A percentile compares a stretch with the other conserved stretches of the same genome.
phyloP scores from a whole-genome alignment of 2,888 invertebrate genomes.

The Drosophila leonis region DNA sequence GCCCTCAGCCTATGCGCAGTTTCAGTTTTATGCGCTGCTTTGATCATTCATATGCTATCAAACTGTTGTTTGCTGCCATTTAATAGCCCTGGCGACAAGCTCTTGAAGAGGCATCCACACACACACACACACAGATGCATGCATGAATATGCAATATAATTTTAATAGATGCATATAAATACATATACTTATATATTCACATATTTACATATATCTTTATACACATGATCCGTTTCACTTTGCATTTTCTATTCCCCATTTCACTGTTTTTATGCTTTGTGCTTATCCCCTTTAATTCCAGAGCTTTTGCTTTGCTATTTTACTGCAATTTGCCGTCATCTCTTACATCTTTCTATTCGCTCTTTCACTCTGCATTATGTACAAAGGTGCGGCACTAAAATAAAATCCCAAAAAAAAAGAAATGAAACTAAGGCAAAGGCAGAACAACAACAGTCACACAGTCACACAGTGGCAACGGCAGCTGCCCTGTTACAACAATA shows the following conservation, averaged over 20 bases:
- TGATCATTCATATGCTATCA: conserved; percentile 50
- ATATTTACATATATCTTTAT: not conserved
- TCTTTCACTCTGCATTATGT: conserved; percentile 6
- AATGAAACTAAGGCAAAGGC: conserved; percentile 25
- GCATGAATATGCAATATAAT: not conserved
- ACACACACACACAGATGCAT: not conserved
- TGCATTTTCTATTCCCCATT: not conserved
- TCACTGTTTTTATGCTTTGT: not conserved
- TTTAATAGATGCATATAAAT: not conserved
- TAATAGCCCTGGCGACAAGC: conserved; percentile 39
- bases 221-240: conserved; percentile 1
- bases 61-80: conserved; percentile 39
- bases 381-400: conserved; percentile 54
- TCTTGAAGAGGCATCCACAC: conserved; percentile 25
- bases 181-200: not conserved
- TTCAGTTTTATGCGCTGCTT: conserved; percentile 53
- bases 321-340: conserved; percentile 12
- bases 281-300: conserved; percentile 5
- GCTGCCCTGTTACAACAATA: conserved; percentile 29
- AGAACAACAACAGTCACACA: conserved; percentile 18
- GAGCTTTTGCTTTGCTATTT: conserved; percentile 19
- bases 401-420: conserved; percentile 27
- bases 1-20: conserved; percentile 47
- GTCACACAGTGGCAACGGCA: conserved; percentile 9
- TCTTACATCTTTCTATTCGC: conserved; percentile 4